Conservation (phyloP, 2,888 invertebrate species). For the Tachina fera region DNA sequence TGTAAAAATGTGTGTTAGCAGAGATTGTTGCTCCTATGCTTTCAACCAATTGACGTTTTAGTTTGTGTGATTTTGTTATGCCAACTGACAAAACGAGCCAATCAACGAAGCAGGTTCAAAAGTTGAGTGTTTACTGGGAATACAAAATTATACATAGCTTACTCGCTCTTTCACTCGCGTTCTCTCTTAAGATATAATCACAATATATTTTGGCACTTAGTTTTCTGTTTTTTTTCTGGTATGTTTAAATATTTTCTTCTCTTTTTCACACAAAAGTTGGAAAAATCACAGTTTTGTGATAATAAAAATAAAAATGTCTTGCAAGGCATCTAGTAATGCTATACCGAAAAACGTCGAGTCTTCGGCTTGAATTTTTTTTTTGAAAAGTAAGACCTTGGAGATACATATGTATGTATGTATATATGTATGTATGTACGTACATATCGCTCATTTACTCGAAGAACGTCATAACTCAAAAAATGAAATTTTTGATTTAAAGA, state of each 20-base stretch:
- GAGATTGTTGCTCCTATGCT: neutral
- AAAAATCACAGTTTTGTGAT: too few relatives aligned
- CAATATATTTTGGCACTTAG: too few relatives aligned
- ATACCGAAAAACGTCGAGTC: too few relatives aligned
- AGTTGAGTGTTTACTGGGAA: constrained; percentile 20
- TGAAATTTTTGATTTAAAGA: too few relatives aligned
- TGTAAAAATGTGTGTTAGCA: neutral
- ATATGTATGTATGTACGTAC: neutral
- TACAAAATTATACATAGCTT: constrained; percentile 37
- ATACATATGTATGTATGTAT: neutral
- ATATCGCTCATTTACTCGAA: neutral
- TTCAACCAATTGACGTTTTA: constrained; percentile 36
- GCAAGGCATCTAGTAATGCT: too few relatives aligned
- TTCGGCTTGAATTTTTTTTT: too few relatives aligned
- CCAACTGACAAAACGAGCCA: constrained; percentile 35
- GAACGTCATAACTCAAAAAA: too few relatives aligned
- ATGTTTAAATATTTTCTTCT: too few relatives aligned
- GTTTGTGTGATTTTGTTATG: neutral
- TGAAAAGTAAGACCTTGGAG: too few relatives aligned
- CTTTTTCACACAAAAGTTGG: too few relatives aligned
- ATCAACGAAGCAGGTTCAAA: constrained; percentile 9
- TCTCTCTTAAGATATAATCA: neutral
- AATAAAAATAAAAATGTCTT: too few relatives aligned
- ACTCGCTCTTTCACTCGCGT: neutral
- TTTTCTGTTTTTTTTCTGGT: too few relatives aligned